These are phyloP conservation scores for Equus quagga DNA, from an alignment of 2,113 vertebrate genomes.

Conservation along the genomic window DNA sequence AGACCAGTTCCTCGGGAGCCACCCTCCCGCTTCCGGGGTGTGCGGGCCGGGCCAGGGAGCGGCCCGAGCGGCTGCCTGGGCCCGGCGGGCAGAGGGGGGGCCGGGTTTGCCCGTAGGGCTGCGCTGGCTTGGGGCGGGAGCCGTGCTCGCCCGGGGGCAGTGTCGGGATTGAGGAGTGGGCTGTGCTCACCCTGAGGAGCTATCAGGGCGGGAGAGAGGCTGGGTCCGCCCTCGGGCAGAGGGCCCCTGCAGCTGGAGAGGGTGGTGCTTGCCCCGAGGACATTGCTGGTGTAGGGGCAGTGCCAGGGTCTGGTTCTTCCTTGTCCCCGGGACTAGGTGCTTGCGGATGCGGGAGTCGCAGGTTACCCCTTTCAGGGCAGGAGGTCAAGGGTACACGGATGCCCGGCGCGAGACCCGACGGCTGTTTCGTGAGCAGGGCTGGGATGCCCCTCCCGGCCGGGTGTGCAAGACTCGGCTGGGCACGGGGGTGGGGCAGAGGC, in stretches of 20 bases:
- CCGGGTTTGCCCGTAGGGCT: neutral
- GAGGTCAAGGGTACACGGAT: neutral
- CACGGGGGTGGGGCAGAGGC: neutral
- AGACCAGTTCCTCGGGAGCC: neutral
- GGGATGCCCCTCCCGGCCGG: neutral
- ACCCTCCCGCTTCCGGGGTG: slow-evolving; percentile 80
- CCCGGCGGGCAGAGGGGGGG: neutral
- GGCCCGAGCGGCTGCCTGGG: slow-evolving; percentile 33
- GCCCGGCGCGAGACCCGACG: neutral
- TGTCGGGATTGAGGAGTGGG: neutral
- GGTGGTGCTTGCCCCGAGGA: slow-evolving; percentile 37
- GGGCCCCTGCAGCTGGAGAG: slow-evolving; percentile 37
- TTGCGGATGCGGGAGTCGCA: neutral
- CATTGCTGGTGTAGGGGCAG: neutral
- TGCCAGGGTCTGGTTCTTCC: neutral
- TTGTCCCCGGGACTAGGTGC: neutral
- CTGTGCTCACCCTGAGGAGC: neutral
- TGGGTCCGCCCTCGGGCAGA: neutral
- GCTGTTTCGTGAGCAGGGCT: neutral
- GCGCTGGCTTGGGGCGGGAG: neutral
- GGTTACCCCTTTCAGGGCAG: neutral
- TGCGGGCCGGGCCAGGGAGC: slow-evolving; percentile 37
- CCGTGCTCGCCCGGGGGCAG: neutral
- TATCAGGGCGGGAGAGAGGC: neutral
- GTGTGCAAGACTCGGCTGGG: neutral